These are phyloP conservation scores for Pyralis farinalis DNA, from an alignment of 2,888 invertebrate species.

Conservation along the genomic window DNA sequence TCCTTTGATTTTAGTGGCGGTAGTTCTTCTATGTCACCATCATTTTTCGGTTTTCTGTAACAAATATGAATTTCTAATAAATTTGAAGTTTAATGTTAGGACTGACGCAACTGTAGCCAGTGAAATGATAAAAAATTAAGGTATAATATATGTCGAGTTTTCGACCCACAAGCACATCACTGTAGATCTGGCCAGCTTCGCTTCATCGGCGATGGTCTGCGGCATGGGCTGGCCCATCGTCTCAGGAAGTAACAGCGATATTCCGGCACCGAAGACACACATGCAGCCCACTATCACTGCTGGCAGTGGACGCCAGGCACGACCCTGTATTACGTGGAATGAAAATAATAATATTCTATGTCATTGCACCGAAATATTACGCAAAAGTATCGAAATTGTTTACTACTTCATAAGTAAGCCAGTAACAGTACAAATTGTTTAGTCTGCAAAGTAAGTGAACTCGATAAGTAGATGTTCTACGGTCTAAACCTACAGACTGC, in stretches of 20 bases:
- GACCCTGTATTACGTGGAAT: too few species aligned
- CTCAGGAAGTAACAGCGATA: constrained; percentile 50
- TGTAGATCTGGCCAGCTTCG: constrained; percentile 45
- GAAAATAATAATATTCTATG: too few species aligned
- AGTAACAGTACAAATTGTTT: too few species aligned
- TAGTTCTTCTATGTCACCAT: not conserved
- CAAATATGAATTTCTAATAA: not conserved
- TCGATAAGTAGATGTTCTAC: too few species aligned
- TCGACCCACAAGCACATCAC: constrained; percentile 45
- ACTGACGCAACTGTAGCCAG: too few species aligned
- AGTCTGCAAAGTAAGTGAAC: too few species aligned
- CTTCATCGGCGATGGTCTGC: constrained; percentile 61
- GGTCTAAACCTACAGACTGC: too few species aligned
- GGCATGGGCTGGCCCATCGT: constrained; percentile 60
- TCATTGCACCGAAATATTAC: too few species aligned
- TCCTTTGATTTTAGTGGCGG: not conserved
- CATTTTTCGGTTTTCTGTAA: not conserved
- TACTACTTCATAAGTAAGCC: too few species aligned
- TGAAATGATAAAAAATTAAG: not conserved
- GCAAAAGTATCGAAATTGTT: too few species aligned
- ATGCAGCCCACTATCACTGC: constrained; percentile 39
- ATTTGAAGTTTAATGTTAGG: too few species aligned
- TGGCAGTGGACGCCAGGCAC: constrained; percentile 42
- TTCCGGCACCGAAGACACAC: constrained; percentile 24
- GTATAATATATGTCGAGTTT: not conserved